Evolutionary conservation across 1,140 invertebrate species (phyloP), one percentile per base, ranked within the genome.

Genomic region (Drosophila varians): DNA sequence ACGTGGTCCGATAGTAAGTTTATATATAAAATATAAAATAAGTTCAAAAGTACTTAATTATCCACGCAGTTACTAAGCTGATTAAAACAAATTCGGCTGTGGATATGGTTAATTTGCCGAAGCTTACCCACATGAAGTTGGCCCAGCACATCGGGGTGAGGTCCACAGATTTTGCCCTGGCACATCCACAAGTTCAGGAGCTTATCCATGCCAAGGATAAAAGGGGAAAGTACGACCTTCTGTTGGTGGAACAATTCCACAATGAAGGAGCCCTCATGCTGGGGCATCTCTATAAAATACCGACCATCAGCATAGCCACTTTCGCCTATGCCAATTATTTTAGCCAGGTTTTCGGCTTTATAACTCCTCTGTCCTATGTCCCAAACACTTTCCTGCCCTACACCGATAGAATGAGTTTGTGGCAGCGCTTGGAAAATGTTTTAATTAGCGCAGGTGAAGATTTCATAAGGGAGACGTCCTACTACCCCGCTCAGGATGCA

Each of bases 251-350:
- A 43, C 70, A 89, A 21, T 91, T 92, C 61, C 88, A 79, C 48
- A 88, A 90, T 23, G 92, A 92, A 64, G 78, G 91, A 0, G 80
- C 91, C 9, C 55, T 91, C 4, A 78, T 87, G 9, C 72, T 92
- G 3, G 91, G 84, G 0, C 73, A 92, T 45, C 69, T 89, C 6
- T 92, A 91, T 38, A 65, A 91, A 26, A 88, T 91, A 3, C 91
- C 91, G 0, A 55, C 83, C 7, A 82, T 92, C 7, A 82, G 72
- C 4, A 66, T 77, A 3, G 69, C 76, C 0, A 89, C 89, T 3
- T 84, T 92, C 36, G 91, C 90, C 8, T 73, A 62, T 51, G 72
- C 66, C 9, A 73, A 91, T 38, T 91, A 82, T n/a, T 62, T 92
- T 12, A 91, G 72, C 47, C 74, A 79, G 45, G 28, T 84, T 5